A percentile compares a stretch with the other conserved stretches of the same genome.
Evolutionary conservation across 2,113 vertebrate species (phyloP).

Genomic region (Galeopterus variegatus): DNA sequence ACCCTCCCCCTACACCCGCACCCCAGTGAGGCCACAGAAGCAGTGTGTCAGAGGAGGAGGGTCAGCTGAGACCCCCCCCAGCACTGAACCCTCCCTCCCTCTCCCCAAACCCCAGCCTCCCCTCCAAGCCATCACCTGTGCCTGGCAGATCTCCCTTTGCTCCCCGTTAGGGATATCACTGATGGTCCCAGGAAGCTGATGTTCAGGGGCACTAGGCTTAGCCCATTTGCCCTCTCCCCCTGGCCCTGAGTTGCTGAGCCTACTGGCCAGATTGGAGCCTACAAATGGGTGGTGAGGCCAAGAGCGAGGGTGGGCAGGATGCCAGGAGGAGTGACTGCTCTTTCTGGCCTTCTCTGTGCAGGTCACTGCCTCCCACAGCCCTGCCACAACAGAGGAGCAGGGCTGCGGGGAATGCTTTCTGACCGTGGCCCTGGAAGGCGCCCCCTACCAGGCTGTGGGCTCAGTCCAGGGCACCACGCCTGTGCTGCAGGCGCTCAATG

Average conservation of each 20-base stretch:
- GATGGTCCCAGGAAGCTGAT: background rate
- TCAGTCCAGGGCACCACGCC: slow-evolving; percentile 92
- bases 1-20: accelerated
- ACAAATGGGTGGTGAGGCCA: accelerated
- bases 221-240: background rate
- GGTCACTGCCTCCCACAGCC: slow-evolving; percentile 83
- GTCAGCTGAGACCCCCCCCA: background rate
- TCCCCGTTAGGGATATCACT: background rate
- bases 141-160: background rate
- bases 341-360: slow-evolving; percentile 18
- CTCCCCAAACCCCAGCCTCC: background rate
- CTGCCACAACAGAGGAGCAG: background rate
- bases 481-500: slow-evolving; percentile 89
- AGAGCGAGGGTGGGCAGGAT: accelerated
- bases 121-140: background rate
- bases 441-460: slow-evolving; percentile 88
- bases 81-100: background rate
- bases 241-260: background rate
- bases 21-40: background rate
- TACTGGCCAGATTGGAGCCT: accelerated
- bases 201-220: background rate
- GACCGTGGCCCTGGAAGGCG: slow-evolving; percentile 84
- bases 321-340: accelerated
- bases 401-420: slow-evolving; percentile 64
- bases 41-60: background rate